Evolutionary conservation across 2,113 vertebrate species (phyloP), one percentile per base, ranked within the genome.

Genomic region (Crotalus tigris): DNA sequence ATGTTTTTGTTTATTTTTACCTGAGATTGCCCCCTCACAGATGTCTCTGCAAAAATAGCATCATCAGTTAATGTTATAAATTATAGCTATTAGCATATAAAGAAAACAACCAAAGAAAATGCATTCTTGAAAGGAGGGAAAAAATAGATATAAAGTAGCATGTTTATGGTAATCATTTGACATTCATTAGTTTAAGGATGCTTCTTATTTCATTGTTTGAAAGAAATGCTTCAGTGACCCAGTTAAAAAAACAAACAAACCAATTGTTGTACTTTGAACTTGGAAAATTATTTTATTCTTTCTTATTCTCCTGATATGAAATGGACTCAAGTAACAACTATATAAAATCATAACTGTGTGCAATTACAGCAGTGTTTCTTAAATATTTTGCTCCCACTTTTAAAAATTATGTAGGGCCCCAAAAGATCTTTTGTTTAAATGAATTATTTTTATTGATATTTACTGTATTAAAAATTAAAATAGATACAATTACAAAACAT

Each of bases 1-100:
- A 91, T 89, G 5, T 96, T 87, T 53, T 90, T 86, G 46, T 93
- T 86, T 92, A 87, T 94, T 91, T 93, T 90, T 93, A 93, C 92
- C 92, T 93, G 92, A 61, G 61, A 61, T 55, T 51, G 69, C 92
- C 75, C 75, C 92, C 92, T 90, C 88, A 86, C 88, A 93, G 88
- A 90, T 90, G 75, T 93, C 88, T 90, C 88, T 53, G 88, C n/a
- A 59, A 92, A 90, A 92, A 92, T 89, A 90, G 54, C 94, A 95
- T 75, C 57, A 91, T 93, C 94, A 90, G 93, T 95, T 97, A 97
- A 92, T 89, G n/a, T 95, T 95, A 96, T 95, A 58, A 95, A 97
- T 95, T 93, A 92, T 69, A 81, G 64, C 94, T 85, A 92, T 96
- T 97, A 95, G 94, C 95, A 75, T 0, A 61, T 93, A 92, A 97